Evolutionary conservation across 2,113 vertebrate genomes (phyloP).

Genomic region (Leptodactylus fuscus): DNA sequence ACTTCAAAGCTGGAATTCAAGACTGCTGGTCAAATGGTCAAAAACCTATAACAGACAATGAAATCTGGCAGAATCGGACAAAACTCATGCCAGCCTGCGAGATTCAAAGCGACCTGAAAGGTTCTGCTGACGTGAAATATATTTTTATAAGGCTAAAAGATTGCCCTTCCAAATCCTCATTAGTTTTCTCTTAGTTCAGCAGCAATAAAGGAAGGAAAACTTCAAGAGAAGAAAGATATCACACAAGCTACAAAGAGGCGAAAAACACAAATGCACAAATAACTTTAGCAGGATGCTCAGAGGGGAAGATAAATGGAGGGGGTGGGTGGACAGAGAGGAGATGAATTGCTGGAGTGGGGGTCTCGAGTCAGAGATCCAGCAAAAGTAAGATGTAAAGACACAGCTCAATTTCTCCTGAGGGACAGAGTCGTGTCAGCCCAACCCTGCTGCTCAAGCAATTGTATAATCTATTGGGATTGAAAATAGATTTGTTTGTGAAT

Average conservation of each 20-base stretch:
- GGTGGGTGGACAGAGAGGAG: conserved; percentile 51
- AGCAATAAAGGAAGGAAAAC: background rate
- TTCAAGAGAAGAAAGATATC: conserved; percentile 31
- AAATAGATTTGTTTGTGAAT: conserved; percentile 60
- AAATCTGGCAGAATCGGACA: background rate
- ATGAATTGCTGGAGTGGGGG: conserved; percentile 50
- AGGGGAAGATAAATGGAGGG: conserved; percentile 29
- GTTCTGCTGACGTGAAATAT: conserved; percentile 23
- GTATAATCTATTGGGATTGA: conserved; percentile 60
- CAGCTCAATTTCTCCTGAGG: conserved; percentile 54
- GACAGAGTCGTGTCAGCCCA: conserved; percentile 44
- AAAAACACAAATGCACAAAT: conserved; percentile 17
- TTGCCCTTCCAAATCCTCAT: conserved; percentile 2
- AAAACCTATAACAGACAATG: background rate
- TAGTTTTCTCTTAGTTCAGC: background rate
- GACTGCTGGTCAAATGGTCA: background rate
- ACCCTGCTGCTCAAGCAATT: conserved; percentile 56
- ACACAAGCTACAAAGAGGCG: background rate
- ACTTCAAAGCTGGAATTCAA: background rate
- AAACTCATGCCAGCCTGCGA: too few relatives aligned
- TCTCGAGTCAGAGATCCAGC: conserved; percentile 49
- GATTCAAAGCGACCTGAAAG: background rate
- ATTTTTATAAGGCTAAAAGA: conserved; percentile 3
- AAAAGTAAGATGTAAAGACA: conserved; percentile 46
- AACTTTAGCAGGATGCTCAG: conserved; percentile 5